A percentile compares a stretch with the other conserved stretches of the same genome.
These are phyloP conservation scores for Sinelater perroti DNA, from an alignment of 2,888 invertebrate genomes.

Conservation along the genomic window DNA sequence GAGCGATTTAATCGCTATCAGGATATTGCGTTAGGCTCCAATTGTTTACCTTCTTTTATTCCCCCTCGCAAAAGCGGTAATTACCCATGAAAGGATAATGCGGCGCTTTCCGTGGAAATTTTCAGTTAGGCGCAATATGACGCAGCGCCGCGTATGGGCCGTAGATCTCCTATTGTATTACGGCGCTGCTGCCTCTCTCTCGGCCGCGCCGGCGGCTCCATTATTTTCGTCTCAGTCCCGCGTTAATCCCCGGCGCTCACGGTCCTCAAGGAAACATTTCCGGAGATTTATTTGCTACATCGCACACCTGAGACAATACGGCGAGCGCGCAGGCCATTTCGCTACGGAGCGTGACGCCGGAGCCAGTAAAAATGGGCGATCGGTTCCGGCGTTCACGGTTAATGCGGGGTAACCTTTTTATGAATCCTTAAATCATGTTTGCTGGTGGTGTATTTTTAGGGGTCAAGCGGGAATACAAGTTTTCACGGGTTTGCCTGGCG, in stretches of 20 bases:
- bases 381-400: no score
- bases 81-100: conserved; percentile 12
- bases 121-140: conserved; percentile 8
- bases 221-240: conserved; percentile 13
- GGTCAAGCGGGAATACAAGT: no score
- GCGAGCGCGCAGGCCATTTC: conserved; percentile 15
- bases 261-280: conserved; percentile 37
- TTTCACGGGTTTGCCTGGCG: no score
- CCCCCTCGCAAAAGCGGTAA: conserved; percentile 4
- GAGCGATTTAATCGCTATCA: conserved; percentile 13
- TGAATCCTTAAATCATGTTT: no score
- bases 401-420: no score
- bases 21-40: conserved; percentile 12
- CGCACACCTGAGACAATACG: conserved; percentile 36
- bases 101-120: conserved; percentile 6
- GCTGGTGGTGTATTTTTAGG: no score
- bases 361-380: conserved; percentile 5
- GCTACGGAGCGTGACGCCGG: conserved; percentile 7
- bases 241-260: conserved; percentile 18
- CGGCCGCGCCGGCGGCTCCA: not conserved
- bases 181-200: conserved; percentile 4
- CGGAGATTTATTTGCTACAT: conserved; percentile 35
- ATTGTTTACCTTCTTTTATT: conserved; percentile 16
- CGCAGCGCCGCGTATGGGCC: not conserved
- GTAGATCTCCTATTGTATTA: conserved; percentile 8